Percentiles rank a stretch among this genome's conserved stretches.
These are phyloP conservation scores for Sceliomorpha sp. DNA, from an alignment of 2,888 invertebrate species.

Conservation along the genomic window DNA sequence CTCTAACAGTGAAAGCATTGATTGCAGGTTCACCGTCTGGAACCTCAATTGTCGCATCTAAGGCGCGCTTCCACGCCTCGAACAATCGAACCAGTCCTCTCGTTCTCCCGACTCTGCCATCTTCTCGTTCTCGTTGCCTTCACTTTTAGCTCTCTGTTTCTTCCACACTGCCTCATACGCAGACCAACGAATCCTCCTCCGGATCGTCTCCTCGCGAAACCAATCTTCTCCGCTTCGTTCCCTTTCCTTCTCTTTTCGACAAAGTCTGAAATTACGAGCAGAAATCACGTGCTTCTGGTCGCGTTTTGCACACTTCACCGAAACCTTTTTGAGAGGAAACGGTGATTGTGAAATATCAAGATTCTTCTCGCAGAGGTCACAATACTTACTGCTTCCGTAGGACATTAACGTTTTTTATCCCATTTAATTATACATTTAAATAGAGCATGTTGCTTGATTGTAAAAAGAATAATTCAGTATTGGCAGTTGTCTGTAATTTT, in stretches of 20 bases:
- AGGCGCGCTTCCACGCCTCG: conserved; percentile 75
- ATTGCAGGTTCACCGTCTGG: conserved; percentile 77
- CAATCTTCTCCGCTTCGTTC: conserved; percentile 10
- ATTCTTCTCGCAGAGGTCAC: conserved; percentile 43
- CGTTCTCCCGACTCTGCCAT: conserved; percentile 26
- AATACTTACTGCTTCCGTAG: conserved; percentile 43
- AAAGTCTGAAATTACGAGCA: conserved; percentile 61
- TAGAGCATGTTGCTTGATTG: too few relatives aligned
- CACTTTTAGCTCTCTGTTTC: conserved; percentile 19
- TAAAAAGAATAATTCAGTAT: too few relatives aligned
- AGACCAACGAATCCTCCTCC: conserved; percentile 17
- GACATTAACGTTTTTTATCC: conserved; percentile 4
- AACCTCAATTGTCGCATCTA: conserved; percentile 77
- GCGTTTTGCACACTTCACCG: conserved; percentile 44
- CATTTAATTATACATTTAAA: too few relatives aligned
- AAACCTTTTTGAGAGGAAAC: conserved; percentile 34
- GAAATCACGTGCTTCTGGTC: conserved; percentile 60
- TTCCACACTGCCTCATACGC: conserved; percentile 14
- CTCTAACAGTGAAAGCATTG: conserved; percentile 69
- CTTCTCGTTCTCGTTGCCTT: conserved; percentile 55
- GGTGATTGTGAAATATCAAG: conserved; percentile 47
- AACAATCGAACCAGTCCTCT: conserved; percentile 66
- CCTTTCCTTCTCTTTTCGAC: conserved; percentile 30
- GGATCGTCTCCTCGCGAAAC: conserved; percentile 8
- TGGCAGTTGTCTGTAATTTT: too few relatives aligned